A percentile compares a stretch with the other conserved stretches of the same genome.
Evolutionary conservation across 1,140 invertebrate genomes (phyloP).

Genomic region (Neelides sp.): DNA sequence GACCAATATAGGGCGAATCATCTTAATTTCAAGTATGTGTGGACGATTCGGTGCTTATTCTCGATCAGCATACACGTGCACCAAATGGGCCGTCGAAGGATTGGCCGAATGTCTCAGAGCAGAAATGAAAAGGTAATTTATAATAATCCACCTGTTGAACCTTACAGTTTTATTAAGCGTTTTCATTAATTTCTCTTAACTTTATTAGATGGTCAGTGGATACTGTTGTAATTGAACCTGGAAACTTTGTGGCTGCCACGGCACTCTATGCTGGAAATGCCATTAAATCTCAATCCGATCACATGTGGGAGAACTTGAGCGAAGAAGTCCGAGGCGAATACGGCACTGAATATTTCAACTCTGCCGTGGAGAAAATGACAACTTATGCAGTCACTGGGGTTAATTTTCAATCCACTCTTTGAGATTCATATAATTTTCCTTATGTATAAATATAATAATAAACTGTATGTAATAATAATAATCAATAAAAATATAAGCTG

Average conservation of each 20-base stretch:
- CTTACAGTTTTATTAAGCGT: conserved; percentile 19
- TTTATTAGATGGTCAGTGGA: conserved; percentile 51
- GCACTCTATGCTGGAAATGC: conserved; percentile 42
- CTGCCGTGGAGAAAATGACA: conserved; percentile 20
- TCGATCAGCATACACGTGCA: conserved; percentile 62
- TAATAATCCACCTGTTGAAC: too few relatives aligned
- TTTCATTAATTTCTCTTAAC: background rate
- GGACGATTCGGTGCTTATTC: conserved; percentile 63
- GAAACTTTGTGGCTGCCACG: conserved; percentile 58
- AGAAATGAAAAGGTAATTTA: conserved; percentile 67
- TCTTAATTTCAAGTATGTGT: conserved; percentile 41
- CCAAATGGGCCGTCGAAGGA: conserved; percentile 61
- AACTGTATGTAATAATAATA: too few relatives aligned
- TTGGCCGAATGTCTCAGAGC: conserved; percentile 64
- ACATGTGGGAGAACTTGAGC: conserved; percentile 62
- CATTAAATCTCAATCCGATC: conserved; percentile 54
- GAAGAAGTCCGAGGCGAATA: conserved; percentile 62
- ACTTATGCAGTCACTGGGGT: conserved; percentile 24
- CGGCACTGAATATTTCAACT: conserved; percentile 64
- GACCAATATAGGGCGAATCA: conserved; percentile 33
- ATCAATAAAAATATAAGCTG: too few relatives aligned
- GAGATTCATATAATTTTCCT: too few relatives aligned
- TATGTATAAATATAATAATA: too few relatives aligned
- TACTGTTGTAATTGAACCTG: conserved; percentile 68
- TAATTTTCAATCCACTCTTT: too few relatives aligned